Evolutionary conservation across 2,113 vertebrate genomes (phyloP), one percentile per base, ranked within the genome.

Genomic region (Serinus canaria): DNA sequence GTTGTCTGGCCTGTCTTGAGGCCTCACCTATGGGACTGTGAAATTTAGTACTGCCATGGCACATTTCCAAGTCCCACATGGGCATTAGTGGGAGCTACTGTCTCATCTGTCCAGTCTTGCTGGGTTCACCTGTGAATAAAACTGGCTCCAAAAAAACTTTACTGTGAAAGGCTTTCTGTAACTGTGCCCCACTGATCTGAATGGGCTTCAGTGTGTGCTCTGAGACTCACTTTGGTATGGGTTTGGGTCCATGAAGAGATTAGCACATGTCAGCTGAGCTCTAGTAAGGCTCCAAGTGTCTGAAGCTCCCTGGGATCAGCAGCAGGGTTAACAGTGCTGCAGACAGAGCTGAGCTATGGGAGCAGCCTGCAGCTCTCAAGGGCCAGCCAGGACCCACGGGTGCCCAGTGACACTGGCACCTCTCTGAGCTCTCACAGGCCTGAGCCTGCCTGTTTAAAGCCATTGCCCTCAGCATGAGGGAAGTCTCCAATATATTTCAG

Each of bases 301-400:
- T 55, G 33, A 62, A 83, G 39, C 7, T 39, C 39, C 11, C 33
- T 6, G 13, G 23, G 10, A 69, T 73, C 15, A 12, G 12, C 39
- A 62, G 52, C 2, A 4, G 23, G 18, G 28, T 63, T 58, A 39
- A 43, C 2, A 6, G n/a, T 60, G 35, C 53, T 64, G 53, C 21
- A 39, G 1, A 7, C 0, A 41, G 5, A 49, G 13, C 43, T 58
- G 31, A 75, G 52, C 31, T 63, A 3, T 3, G 6, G 46, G 50
- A 73, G 25, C 35, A 83, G 25, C 33, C 25, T 43, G 52, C 52
- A 49, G 55, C 20, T 75, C 27, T 55, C 13, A 4, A 19, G 39
- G 31, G 30, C 21, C 37, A 7, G 2, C 30, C 2, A 5, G 39
- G 50, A 55, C 23, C 17, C 27, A 47, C 0, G 0, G 3, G 55